These are phyloP conservation scores for Ephestia elutella DNA, from an alignment of 1,140 invertebrate genomes.

Conservation along the genomic window DNA sequence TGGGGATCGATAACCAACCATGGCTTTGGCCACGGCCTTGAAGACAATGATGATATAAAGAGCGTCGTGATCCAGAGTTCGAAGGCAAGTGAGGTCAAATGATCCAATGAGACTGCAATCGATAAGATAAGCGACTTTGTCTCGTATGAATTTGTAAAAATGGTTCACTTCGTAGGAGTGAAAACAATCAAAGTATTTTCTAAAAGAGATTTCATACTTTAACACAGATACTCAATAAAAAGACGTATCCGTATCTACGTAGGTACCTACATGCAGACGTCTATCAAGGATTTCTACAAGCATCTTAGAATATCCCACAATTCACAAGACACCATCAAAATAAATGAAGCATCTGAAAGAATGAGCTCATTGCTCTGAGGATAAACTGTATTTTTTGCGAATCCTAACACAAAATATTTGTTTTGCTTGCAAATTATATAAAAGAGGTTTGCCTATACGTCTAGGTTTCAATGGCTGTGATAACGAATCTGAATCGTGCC, in stretches of 20 bases:
- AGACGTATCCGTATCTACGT: too few relatives aligned
- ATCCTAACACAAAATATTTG: slow-evolving; percentile 15
- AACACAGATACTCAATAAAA: too few relatives aligned
- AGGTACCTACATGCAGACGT: too few relatives aligned
- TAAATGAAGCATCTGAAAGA: not conserved
- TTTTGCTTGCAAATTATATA: slow-evolving; percentile 30
- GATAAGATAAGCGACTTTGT: slow-evolving; percentile 12
- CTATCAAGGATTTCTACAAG: too few relatives aligned
- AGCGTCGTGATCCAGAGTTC: slow-evolving; percentile 23
- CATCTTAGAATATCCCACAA: too few relatives aligned
- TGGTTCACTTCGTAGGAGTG: too few relatives aligned
- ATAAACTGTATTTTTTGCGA: too few relatives aligned
- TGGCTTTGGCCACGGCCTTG: slow-evolving; percentile 24
- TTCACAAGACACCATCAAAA: too few relatives aligned
- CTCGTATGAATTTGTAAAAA: not conserved
- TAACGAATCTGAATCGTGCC: slow-evolving; percentile 65
- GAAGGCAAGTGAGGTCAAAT: slow-evolving; percentile 29
- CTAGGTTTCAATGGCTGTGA: slow-evolving; percentile 43
- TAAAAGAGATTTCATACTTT: too few relatives aligned
- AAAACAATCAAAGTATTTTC: too few relatives aligned
- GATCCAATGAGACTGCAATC: slow-evolving; percentile 21
- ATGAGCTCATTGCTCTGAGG: too few relatives aligned
- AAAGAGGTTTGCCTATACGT: slow-evolving; percentile 37
- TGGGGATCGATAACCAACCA: slow-evolving; percentile 4
- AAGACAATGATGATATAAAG: slow-evolving; percentile 29